phyloP scores from a whole-genome alignment of 2,797 vertebrate genomes.

The Potorous gilbertii region DNA sequence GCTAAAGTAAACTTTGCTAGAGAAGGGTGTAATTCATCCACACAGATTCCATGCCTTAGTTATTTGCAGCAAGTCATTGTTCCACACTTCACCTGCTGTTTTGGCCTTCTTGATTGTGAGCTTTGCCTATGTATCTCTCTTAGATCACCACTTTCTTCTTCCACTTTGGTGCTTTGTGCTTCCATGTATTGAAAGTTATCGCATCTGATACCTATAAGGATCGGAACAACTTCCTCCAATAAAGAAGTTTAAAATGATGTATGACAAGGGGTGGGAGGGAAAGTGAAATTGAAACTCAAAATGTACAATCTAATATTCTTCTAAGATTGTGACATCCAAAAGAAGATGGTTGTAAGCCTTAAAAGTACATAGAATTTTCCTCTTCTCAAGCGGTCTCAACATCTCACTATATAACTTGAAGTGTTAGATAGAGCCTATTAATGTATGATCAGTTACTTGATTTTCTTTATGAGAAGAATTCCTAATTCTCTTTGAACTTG shows the following conservation, averaged over 20 bases:
- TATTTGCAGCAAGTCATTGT: not conserved
- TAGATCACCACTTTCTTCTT: not conserved
- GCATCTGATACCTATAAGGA: not conserved
- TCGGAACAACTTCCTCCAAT: not conserved
- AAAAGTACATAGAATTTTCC: rapidly evolving
- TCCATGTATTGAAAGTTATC: not conserved
- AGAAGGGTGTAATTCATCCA: not conserved
- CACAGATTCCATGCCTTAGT: not conserved
- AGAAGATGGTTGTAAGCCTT: not conserved
- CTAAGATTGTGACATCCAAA: not conserved
- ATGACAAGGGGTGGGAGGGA: not conserved
- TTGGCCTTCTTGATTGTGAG: not conserved
- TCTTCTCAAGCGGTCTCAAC: not conserved
- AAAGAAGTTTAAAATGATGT: not conserved
- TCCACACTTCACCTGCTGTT: not conserved
- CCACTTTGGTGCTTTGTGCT: not conserved
- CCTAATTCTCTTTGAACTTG: not conserved
- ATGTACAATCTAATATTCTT: not conserved
- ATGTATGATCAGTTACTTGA: not conserved
- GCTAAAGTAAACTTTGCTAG: not conserved
- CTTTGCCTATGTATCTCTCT: not conserved
- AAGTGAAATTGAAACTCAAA: not conserved
- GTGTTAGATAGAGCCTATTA: not conserved
- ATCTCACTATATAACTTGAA: not conserved
- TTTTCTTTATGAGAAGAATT: not conserved